Conservation (phyloP, 1,140 invertebrate species). For the Papilio aristodemus region DNA sequence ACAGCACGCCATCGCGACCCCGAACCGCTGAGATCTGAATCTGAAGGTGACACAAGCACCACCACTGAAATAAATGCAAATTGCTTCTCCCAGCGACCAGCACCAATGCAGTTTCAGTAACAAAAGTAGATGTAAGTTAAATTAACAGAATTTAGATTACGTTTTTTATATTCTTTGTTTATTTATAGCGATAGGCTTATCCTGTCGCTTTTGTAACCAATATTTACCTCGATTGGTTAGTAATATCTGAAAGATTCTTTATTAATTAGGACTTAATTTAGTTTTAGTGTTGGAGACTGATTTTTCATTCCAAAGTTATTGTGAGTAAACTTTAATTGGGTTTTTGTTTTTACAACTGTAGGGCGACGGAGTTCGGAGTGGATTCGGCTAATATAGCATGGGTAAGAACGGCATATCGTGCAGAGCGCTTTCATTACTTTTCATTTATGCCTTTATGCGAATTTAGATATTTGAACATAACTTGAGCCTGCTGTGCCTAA, state of each 20-base stretch:
- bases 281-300: constrained; percentile 37
- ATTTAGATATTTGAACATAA: not conserved
- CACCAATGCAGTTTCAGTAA: not conserved
- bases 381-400: constrained; percentile 19
- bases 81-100: too few relatives aligned
- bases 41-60: not conserved
- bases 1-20: constrained; percentile 28
- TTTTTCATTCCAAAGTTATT: constrained; percentile 39
- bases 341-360: constrained; percentile 40
- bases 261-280: not conserved
- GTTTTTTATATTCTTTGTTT: not conserved
- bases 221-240: not conserved
- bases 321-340: constrained; percentile 35
- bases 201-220: not conserved
- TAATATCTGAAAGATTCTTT: not conserved
- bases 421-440: constrained; percentile 29
- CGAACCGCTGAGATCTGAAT: constrained; percentile 56
- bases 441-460: constrained; percentile 38
- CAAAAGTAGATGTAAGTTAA: constrained; percentile 27
- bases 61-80: not conserved
- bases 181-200: not conserved
- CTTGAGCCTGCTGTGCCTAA: constrained; percentile 47
- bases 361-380: constrained; percentile 23
- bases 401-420: constrained; percentile 58
- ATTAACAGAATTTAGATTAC: not conserved